phyloP scores from a whole-genome alignment of 2,888 invertebrate species.

The Troides aeacus region DNA sequence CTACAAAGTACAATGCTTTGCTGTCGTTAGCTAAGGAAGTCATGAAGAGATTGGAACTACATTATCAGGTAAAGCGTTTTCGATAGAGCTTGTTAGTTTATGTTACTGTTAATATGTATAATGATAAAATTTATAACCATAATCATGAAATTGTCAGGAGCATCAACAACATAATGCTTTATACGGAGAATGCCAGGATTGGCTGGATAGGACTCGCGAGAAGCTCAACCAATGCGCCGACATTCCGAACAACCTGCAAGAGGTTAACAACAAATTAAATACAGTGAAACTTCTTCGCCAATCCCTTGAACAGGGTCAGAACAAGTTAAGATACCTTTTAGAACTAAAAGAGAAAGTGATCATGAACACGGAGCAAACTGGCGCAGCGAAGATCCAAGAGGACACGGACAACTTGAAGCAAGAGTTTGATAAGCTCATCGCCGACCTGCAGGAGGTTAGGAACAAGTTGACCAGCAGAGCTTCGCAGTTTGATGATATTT shows the following conservation, averaged over 20 bases:
- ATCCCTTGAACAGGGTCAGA: constrained; percentile 94
- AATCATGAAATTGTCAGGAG: constrained; percentile 77
- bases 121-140: not conserved
- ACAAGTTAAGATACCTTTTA: constrained; percentile 83
- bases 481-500: constrained; percentile 91
- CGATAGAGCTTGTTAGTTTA: not conserved
- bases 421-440: constrained; percentile 93
- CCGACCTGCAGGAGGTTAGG: constrained; percentile 89
- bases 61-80: constrained; percentile 84
- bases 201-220: constrained; percentile 94
- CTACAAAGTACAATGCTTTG: constrained; percentile 95
- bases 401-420: constrained; percentile 93
- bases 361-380: constrained; percentile 93
- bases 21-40: constrained; percentile 95
- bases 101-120: too few relatives aligned
- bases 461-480: constrained; percentile 87
- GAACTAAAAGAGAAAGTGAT: constrained; percentile 96
- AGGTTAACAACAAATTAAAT: constrained; percentile 92
- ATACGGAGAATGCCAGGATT: constrained; percentile 96
- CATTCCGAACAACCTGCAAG: constrained; percentile 88
- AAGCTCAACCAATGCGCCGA: constrained; percentile 90
- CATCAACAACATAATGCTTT: constrained; percentile 96
- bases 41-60: constrained; percentile 93
- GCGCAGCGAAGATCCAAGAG: constrained; percentile 93
- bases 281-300: constrained; percentile 93